A percentile compares a stretch with the other conserved stretches of the same genome.
Evolutionary conservation across 2,113 vertebrate genomes (phyloP).

Genomic region (Labeo rohita): DNA sequence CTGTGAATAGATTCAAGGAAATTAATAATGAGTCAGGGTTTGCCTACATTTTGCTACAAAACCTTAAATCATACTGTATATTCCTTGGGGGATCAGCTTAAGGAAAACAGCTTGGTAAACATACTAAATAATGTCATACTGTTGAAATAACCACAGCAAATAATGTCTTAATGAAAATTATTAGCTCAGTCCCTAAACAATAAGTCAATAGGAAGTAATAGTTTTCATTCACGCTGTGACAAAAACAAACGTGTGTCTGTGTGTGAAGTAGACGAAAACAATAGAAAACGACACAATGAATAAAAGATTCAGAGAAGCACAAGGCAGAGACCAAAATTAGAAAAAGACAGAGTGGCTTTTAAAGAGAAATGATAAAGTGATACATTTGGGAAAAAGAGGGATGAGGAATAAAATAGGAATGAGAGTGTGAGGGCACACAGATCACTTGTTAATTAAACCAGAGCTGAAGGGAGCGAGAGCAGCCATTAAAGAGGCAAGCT

Average conservation of each 20-base stretch:
- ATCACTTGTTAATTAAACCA: conserved; percentile 27
- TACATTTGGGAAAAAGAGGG: neutral
- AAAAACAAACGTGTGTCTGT: conserved; percentile 11
- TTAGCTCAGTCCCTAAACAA: neutral
- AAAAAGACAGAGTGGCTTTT: neutral
- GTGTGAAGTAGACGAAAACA: neutral
- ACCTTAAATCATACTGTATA: neutral
- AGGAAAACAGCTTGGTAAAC: neutral
- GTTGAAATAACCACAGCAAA: neutral
- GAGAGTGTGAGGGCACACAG: neutral
- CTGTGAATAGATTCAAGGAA: neutral
- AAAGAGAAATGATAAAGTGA: conserved; percentile 17
- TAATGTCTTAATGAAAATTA: neutral
- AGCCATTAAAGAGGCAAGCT: neutral
- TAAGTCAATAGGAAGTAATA: neutral
- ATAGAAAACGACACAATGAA: conserved; percentile 7
- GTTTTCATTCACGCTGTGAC: neutral
- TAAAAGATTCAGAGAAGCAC: neutral
- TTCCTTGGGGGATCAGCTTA: neutral
- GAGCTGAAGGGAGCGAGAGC: neutral
- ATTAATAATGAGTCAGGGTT: neutral
- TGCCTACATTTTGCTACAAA: neutral
- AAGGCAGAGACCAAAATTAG: neutral
- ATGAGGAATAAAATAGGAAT: neutral
- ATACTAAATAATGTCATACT: neutral